phyloP scores from a whole-genome alignment of 2,113 vertebrate genomes.

The Martes martes region DNA sequence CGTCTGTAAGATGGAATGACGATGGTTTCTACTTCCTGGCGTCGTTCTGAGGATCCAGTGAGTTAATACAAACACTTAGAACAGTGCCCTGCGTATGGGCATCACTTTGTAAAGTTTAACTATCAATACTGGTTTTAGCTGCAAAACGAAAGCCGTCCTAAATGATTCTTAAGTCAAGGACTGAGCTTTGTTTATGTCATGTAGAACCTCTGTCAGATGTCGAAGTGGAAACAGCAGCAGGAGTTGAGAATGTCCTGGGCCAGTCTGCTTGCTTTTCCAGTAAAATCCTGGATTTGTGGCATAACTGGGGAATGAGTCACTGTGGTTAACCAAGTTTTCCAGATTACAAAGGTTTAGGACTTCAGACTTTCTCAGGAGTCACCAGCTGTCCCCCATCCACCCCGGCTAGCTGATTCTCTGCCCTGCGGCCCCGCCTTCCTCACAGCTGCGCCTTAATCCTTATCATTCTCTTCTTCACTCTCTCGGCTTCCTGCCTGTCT shows the following conservation, averaged over 20 bases:
- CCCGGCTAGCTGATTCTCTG: not conserved
- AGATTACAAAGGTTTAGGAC: constrained; percentile 13
- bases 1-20: not conserved
- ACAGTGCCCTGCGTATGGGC: not conserved
- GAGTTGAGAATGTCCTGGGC: not conserved
- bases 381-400: not conserved
- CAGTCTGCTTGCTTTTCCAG: not conserved
- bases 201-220: not conserved
- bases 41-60: not conserved
- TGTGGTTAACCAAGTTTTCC: constrained; percentile 24
- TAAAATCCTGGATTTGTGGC: not conserved
- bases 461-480: not conserved
- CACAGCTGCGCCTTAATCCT: not conserved
- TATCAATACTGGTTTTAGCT: not conserved
- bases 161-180: not conserved
- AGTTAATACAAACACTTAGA: not conserved
- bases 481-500: not conserved
- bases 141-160: not conserved
- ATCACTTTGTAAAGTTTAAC: not conserved
- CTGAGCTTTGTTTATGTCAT: not conserved
- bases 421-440: not conserved
- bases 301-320: not conserved
- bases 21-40: not conserved
- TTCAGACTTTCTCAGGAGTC: not conserved
- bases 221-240: not conserved